Conservation (phyloP, 2,797 vertebrate species). For the Thunnus albacares region DNA sequence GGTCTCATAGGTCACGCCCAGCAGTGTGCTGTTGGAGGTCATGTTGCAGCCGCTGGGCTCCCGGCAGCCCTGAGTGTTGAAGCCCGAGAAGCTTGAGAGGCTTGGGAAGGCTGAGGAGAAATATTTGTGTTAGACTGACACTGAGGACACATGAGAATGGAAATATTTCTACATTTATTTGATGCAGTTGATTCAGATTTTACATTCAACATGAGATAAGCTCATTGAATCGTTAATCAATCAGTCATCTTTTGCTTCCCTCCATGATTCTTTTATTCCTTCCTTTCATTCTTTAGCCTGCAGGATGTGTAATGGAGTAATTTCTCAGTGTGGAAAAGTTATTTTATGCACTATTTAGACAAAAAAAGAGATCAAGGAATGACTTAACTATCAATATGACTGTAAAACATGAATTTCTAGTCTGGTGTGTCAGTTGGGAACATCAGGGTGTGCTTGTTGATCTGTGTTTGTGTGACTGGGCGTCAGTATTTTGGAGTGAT, state of each 20-base stretch:
- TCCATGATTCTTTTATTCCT: no score
- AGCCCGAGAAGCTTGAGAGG: slow-evolving; percentile 13
- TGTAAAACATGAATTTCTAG: neutral
- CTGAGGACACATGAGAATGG: no score
- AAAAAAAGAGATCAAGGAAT: neutral
- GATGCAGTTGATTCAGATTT: no score
- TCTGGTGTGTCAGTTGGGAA: neutral
- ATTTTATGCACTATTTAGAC: neutral
- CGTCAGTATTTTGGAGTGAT: slow-evolving; percentile 2
- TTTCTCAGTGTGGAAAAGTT: neutral
- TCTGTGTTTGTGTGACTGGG: neutral
- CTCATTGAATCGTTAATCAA: no score
- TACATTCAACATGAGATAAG: no score
- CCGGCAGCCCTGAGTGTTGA: slow-evolving; percentile 68
- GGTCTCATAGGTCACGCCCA: fast-evolving
- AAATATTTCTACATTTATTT: no score
- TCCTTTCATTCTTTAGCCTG: neutral
- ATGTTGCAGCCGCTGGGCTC: fast-evolving
- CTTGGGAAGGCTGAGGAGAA: slow-evolving; percentile 62
- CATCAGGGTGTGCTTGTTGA: neutral
- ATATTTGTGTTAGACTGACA: neutral
- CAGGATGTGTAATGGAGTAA: neutral
- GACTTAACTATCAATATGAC: neutral
- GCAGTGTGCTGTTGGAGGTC: neutral
- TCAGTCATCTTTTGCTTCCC: no score